Evolutionary conservation across 37 sponge, comb jelly and placozoan species (phyloP).

Genomic region (Chondrosia reniformis): DNA sequence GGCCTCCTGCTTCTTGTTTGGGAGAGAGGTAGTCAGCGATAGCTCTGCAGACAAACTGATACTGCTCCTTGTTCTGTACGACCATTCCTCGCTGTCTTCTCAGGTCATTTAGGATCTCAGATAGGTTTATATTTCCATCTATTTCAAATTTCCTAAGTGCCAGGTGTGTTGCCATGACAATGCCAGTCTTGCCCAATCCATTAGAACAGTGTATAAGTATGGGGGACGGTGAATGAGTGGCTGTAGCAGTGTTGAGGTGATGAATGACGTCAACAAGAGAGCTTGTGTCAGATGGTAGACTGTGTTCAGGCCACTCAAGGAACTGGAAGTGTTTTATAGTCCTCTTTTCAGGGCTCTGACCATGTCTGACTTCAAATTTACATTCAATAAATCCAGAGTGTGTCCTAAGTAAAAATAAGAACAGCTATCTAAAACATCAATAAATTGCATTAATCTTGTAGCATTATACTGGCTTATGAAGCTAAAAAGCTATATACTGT

Average conservation of each 20-base stretch:
- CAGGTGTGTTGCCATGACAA: conserved; percentile 34
- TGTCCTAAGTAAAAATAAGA: conserved; percentile 18
- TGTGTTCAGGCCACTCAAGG: conserved; percentile 61
- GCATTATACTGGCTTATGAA: no score
- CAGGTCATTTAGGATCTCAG: conserved; percentile 26
- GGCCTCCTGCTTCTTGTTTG: background rate
- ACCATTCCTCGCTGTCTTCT: conserved; percentile 50
- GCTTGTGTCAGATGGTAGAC: conserved; percentile 35
- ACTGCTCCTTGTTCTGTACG: conserved; percentile 59
- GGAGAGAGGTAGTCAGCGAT: conserved; percentile 42
- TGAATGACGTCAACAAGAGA: conserved; percentile 34
- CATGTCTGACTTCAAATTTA: conserved; percentile 17
- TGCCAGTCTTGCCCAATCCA: conserved; percentile 59
- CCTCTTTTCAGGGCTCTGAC: conserved; percentile 1
- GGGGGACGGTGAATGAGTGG: conserved; percentile 13
- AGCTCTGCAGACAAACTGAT: conserved; percentile 45
- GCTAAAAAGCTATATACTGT: no score
- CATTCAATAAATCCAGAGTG: conserved; percentile 25
- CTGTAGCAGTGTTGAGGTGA: background rate
- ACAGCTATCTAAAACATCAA: background rate
- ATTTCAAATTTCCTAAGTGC: conserved; percentile 23
- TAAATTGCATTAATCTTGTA: no score
- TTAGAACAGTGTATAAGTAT: conserved; percentile 58
- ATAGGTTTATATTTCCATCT: conserved; percentile 32
- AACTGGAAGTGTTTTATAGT: conserved; percentile 60